Evolutionary conservation across 2,888 invertebrate genomes (phyloP).

Genomic region (Drosophila paracracens): DNA sequence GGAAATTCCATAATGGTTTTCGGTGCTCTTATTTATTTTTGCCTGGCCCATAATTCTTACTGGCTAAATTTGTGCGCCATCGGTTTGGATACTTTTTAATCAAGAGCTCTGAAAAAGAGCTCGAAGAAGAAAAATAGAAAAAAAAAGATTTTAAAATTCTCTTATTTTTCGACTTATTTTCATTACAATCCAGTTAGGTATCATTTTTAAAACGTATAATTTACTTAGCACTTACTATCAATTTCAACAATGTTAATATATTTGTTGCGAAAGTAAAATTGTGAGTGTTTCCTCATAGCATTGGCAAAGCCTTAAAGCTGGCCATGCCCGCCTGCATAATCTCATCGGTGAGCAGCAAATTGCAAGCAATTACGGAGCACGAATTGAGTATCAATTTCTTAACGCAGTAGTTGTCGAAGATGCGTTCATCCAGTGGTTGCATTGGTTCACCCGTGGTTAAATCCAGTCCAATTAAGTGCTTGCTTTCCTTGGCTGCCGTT

Average conservation of each 20-base stretch:
- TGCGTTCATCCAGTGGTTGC: constrained; percentile 93
- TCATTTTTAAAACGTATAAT: neutral
- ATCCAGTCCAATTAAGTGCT: constrained; percentile 94
- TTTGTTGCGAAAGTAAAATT: neutral
- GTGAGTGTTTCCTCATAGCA: neutral
- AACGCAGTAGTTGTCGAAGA: constrained; percentile 97
- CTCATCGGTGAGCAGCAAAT: constrained; percentile 98
- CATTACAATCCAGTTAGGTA: neutral
- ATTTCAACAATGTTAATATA: neutral
- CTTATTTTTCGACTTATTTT: neutral
- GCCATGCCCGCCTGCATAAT: constrained; percentile 99
- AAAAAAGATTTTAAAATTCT: neutral
- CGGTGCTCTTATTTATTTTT: neutral
- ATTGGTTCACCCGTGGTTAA: constrained; percentile 95
- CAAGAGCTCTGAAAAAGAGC: neutral
- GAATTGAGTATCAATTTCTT: constrained; percentile 98
- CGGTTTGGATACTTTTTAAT: neutral
- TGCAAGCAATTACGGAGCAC: constrained; percentile 98
- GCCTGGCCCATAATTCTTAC: neutral
- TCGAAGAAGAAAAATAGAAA: neutral
- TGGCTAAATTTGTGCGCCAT: neutral
- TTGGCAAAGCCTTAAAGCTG: constrained; percentile 88
- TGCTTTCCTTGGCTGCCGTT: constrained; percentile 91
- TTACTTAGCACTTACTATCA: neutral
- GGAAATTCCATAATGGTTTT: constrained; percentile 2